Base-by-base conservation (phyloP, 2,113 vertebrate genomes). In the Gymnobelideus leadbeateri region DNA sequence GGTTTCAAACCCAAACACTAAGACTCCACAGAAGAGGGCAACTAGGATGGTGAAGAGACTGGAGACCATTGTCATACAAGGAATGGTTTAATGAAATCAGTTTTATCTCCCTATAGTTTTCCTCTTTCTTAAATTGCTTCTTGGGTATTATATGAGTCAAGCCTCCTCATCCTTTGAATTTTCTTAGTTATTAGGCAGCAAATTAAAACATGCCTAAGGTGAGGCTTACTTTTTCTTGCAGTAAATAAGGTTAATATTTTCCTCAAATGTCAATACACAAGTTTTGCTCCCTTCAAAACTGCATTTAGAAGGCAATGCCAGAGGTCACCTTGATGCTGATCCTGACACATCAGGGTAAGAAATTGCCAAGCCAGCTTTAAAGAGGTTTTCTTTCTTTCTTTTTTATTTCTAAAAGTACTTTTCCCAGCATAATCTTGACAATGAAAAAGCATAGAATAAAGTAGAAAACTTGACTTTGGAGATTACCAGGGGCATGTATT, bases 211-310 rank as follows among this genome's bases (percentile, higher is more conserved):
- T 37, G 93, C 54, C 90, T 93, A 95, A 46, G 89, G 52, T 90
- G 95, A 95, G 93, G 51, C 95, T 92, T 92, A 24, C 53, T 94
- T 95, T 96, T 52, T 97, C 25, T 93, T 53, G 89, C 91, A 90
- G 92, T 93, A 91, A 97, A 92, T 61, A 94, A 96, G 46, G n/a
- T 49, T 93, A 50, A 77, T 47, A n/a, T 96, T 95, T 93, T 97
- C 92, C 53, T 25, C 91, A 68, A 93, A 0, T 23, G 84, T 90
- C 93, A 93, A 68, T 77, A 95, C 23, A 16, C 89, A 91, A 68
- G 92, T 51, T 92, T 68, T 50, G 21, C 89, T 91, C 31, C 46
- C 8, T 93, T 93, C 46, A 89, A 94, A 94, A 77, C 51, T 94
- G 46, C 46, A 68, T 47, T 37, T 54, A 77, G 52, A 95, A 54